Evolutionary conservation across 2,113 vertebrate species (phyloP).

Genomic region (Oryzias melastigma): DNA sequence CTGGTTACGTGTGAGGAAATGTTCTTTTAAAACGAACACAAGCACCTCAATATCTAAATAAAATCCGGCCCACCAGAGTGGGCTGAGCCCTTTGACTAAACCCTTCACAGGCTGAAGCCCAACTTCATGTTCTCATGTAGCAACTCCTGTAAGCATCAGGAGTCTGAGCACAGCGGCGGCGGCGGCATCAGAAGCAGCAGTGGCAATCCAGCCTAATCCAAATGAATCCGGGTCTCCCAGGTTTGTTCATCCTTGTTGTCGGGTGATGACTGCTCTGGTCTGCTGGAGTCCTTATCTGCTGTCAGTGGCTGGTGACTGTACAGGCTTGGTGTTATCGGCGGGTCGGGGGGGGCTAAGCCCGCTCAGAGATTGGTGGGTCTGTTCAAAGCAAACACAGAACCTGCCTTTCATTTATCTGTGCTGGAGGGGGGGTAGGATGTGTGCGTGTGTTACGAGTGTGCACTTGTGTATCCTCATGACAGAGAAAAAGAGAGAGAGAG

Average conservation of each 20-base stretch:
- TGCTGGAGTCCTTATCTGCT: constrained; percentile 74
- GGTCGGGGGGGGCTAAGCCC: constrained; percentile 57
- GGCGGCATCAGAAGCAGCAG: constrained; percentile 46
- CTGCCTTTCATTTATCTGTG: constrained; percentile 78
- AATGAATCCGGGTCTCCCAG: constrained; percentile 75
- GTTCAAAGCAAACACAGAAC: constrained; percentile 75
- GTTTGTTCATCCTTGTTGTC: constrained; percentile 71
- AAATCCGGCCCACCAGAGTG: constrained; percentile 48
- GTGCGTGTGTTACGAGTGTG: constrained; percentile 18
- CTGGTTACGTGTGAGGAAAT: constrained; percentile 34
- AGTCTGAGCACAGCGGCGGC: constrained; percentile 65
- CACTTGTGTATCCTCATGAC: constrained; percentile 9
- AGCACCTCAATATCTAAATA: constrained; percentile 59
- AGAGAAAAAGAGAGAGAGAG: constrained; percentile 27
- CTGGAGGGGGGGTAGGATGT: constrained; percentile 48
- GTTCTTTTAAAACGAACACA: constrained; percentile 20
- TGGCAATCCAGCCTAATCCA: constrained; percentile 77
- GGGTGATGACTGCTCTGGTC: constrained; percentile 66
- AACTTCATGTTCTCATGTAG: constrained; percentile 56
- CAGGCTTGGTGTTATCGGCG: constrained; percentile 70
- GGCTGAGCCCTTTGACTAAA: constrained; percentile 50
- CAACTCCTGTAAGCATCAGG: constrained; percentile 60
- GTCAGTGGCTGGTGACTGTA: constrained; percentile 70
- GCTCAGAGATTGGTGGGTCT: constrained; percentile 73
- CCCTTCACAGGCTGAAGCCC: constrained; percentile 50